Evolutionary conservation across 2,888 invertebrate species (phyloP), one percentile per base, ranked within the genome.

Genomic region (Operophtera brumata): DNA sequence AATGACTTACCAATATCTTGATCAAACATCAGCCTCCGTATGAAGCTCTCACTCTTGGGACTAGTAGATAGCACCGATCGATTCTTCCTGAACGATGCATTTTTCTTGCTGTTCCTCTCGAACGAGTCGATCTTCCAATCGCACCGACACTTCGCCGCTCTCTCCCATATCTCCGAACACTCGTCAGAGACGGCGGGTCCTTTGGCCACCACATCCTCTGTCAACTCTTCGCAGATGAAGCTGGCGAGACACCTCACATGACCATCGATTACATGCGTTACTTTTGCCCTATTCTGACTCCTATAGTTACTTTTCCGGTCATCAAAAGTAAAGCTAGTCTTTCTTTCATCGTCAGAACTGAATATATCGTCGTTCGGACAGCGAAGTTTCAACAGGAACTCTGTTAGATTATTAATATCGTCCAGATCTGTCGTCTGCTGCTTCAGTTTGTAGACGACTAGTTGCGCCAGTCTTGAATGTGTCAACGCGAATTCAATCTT

Each of bases 391-490:
- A 82, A 61, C 11, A 91, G 50, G 42, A 87, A 84, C 46, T 86
- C 85, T 2, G 84, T 71, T 43, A 85, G 70, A 55, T 69, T 75
- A 36, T 87, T 85, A 0, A 90, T 69, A 57, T 90, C 88, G 50
- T 90, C 86, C 48, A 84, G 62, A 10, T 86, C 84, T 8, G 71
- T 81, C 0, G 86, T 83, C 49, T 86, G 85, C 70, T 81, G 89
- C 48, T 84, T 90, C 13, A 94, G 71, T 75, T 92, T 93, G 64
- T 90, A 91, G 1, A 92, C 91, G 0, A 94, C 92, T 13, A 94
- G 75, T 62, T 92, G 91, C 0, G 93, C 93, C 48, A 94, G 80
- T 39, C 94, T 84, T 0, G 93, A 92, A 72, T 95, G 95, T 35
- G 93, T 91, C 55, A 93, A 79, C 9, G 91, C 89, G 69, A 94